Percentiles rank a stretch among this genome's conserved stretches.
Conservation (phyloP, 2,797 vertebrate genomes). For the Oreortyx pictus region DNA sequence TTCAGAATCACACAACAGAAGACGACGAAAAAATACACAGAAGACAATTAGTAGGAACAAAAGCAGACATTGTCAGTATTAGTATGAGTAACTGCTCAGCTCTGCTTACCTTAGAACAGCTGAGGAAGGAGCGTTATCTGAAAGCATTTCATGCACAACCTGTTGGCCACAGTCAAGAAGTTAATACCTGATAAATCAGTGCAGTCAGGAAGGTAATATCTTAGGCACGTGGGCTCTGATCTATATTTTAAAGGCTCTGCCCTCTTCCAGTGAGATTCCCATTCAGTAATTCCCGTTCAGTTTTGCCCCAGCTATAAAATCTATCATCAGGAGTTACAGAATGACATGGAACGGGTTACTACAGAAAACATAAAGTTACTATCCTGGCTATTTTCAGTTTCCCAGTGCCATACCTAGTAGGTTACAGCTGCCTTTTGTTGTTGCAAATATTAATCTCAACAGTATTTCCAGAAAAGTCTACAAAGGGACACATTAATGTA, state of each 20-base stretch:
- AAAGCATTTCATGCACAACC: slow-evolving; percentile 88
- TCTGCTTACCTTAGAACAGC: slow-evolving; percentile 85
- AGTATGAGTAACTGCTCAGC: not conserved
- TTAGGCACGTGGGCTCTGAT: not conserved
- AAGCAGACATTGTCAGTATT: not conserved
- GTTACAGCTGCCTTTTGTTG: not conserved
- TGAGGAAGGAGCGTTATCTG: slow-evolving; percentile 81
- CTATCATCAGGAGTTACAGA: not conserved
- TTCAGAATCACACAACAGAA: not conserved
- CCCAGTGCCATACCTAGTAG: not conserved
- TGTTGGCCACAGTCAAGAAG: slow-evolving; percentile 71
- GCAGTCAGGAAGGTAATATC: not conserved
- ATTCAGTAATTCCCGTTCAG: not conserved
- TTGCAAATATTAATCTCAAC: not conserved
- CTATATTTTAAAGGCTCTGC: not conserved
- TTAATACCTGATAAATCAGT: not conserved
- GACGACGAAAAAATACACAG: not conserved
- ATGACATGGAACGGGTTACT: not conserved
- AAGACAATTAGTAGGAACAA: not conserved
- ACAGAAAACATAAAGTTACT: not conserved
- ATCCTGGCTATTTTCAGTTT: not conserved
- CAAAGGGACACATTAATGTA: not conserved
- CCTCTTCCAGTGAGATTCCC: not conserved
- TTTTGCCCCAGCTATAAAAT: not conserved
- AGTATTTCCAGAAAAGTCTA: not conserved